phyloP scores from a whole-genome alignment of 1,140 invertebrate genomes.

The Hydropsyche tenuis region DNA sequence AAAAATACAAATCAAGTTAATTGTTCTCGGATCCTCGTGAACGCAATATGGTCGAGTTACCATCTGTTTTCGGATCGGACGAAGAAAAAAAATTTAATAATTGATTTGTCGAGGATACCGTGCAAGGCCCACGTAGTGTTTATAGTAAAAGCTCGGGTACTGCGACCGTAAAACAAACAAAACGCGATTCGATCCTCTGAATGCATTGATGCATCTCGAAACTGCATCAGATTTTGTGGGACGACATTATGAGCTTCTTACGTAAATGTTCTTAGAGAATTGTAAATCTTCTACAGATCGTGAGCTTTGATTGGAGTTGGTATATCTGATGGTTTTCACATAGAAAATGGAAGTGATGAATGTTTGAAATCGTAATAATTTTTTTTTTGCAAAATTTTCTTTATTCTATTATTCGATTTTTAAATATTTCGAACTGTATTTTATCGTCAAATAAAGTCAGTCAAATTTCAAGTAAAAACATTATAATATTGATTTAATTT shows the following conservation, averaged over 20 bases:
- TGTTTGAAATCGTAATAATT: too few species aligned
- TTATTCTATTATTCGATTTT: too few species aligned
- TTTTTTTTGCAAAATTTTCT: too few species aligned
- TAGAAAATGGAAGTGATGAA: too few species aligned
- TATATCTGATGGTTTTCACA: too few species aligned
- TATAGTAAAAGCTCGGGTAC: not conserved
- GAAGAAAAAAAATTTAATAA: not conserved
- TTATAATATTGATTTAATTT: too few species aligned
- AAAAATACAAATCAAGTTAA: not conserved
- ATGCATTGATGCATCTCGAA: not conserved
- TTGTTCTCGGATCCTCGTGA: not conserved
- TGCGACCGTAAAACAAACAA: conserved; percentile 11
- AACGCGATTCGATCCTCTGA: not conserved
- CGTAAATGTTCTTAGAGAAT: not conserved
- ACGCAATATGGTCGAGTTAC: not conserved
- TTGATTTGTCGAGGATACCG: conserved; percentile 21
- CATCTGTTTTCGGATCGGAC: not conserved
- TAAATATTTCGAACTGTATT: too few species aligned
- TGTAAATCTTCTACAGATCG: too few species aligned
- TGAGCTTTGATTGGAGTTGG: too few species aligned
- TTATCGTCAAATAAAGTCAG: too few species aligned
- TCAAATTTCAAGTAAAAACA: too few species aligned
- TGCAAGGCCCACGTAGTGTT: conserved; percentile 9
- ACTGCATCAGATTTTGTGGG: not conserved
- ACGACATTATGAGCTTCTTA: not conserved